phyloP scores from a whole-genome alignment of 2,797 vertebrate genomes.

The Girardinus metallicus region DNA sequence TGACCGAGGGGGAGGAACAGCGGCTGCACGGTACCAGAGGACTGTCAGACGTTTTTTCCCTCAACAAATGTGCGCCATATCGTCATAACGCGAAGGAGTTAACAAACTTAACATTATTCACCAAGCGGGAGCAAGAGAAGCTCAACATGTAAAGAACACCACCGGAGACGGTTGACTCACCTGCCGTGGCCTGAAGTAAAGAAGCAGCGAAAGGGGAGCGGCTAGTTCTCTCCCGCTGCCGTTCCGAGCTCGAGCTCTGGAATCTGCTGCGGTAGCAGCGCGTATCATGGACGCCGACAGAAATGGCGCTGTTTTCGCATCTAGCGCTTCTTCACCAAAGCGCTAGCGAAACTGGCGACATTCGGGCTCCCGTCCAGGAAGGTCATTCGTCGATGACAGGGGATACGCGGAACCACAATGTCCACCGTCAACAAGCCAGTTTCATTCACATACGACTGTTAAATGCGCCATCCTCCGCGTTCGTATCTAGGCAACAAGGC shows the following conservation, averaged over 20 bases:
- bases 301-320: constrained; percentile 80
- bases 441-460: constrained; percentile 49
- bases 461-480: constrained; percentile 71
- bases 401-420: constrained; percentile 72
- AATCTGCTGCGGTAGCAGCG: constrained; percentile 83
- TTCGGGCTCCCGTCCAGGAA: constrained; percentile 71
- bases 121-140: background rate
- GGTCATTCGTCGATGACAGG: constrained; percentile 4
- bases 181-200: constrained; percentile 78
- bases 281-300: constrained; percentile 82
- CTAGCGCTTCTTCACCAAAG: constrained; percentile 43
- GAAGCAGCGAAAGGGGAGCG: constrained; percentile 78
- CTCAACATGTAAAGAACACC: background rate
- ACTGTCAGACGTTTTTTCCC: constrained; percentile 61
- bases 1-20: constrained; percentile 75
- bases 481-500: constrained; percentile 89
- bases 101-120: constrained; percentile 6
- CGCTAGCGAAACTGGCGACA: constrained; percentile 74
- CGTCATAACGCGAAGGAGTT: constrained; percentile 54
- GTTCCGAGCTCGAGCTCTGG: constrained; percentile 84
- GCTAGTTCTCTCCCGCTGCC: constrained; percentile 84
- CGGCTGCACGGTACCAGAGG: constrained; percentile 57
- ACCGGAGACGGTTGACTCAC: constrained; percentile 45
- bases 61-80: constrained; percentile 76
- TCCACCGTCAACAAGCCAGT: constrained; percentile 40